Percentiles rank a stretch among this genome's conserved stretches.
These are phyloP conservation scores for Napeogenes sylphis DNA, from an alignment of 2,888 invertebrate genomes.

Conservation along the genomic window DNA sequence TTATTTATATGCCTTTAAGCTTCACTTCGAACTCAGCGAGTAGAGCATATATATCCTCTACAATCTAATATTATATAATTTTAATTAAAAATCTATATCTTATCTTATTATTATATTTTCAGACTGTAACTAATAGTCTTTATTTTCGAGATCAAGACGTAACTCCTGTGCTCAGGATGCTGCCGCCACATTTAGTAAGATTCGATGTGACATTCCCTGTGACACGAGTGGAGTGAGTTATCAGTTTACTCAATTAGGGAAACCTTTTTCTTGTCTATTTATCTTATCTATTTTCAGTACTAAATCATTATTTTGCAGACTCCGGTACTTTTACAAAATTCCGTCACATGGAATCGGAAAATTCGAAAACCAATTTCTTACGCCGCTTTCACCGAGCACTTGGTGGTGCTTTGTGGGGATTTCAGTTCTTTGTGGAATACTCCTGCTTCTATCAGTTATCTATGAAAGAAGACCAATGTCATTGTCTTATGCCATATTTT, in stretches of 20 bases:
- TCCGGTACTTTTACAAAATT: constrained; percentile 56
- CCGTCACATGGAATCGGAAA: constrained; percentile 57
- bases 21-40: no score
- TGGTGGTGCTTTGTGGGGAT: constrained; percentile 59
- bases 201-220: constrained; percentile 38
- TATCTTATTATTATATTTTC: constrained; percentile 13
- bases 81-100: no score
- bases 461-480: constrained; percentile 51
- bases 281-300: no score
- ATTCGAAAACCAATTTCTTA: constrained; percentile 65
- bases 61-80: no score
- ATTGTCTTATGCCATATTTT: constrained; percentile 55
- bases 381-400: constrained; percentile 64
- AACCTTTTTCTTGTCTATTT: no score
- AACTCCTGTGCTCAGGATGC: constrained; percentile 43
- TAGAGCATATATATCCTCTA: no score
- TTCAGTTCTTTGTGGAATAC: constrained; percentile 45
- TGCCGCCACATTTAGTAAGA: constrained; percentile 30
- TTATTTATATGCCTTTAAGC: constrained; percentile 1
- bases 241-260: background rate
- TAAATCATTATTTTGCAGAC: constrained; percentile 39
- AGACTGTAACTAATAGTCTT: constrained; percentile 45
- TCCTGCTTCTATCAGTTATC: constrained; percentile 51
- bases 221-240: constrained; percentile 52
- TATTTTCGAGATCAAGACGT: constrained; percentile 53